Evolutionary conservation across 2,797 vertebrate species (phyloP).

Genomic region (Enteromius trimaculatus): DNA sequence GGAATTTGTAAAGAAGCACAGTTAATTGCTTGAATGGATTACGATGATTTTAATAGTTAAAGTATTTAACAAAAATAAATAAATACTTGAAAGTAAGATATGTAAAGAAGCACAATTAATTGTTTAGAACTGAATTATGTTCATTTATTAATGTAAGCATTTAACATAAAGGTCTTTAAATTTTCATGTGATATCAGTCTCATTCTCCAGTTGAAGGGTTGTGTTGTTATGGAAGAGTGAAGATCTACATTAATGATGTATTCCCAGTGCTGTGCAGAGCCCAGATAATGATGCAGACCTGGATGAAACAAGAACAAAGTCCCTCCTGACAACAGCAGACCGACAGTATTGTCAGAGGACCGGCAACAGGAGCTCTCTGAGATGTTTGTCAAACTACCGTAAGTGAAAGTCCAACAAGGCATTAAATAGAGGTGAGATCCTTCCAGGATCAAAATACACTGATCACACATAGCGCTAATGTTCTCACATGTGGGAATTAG

Average conservation of each 20-base stretch:
- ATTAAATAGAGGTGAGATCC: neutral
- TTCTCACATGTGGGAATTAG: constrained; percentile 9
- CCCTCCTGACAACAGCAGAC: constrained; percentile 44
- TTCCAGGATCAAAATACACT: constrained; percentile 5
- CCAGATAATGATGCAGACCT: constrained; percentile 50
- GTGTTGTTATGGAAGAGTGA: constrained; percentile 70
- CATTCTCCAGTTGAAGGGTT: constrained; percentile 23
- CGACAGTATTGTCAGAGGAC: constrained; percentile 41
- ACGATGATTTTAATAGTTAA: neutral
- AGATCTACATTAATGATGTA: constrained; percentile 66
- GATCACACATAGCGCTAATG: neutral
- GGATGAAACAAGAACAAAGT: constrained; percentile 52
- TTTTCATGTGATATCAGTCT: constrained; percentile 1
- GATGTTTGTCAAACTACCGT: constrained; percentile 17
- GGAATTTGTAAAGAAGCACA: neutral
- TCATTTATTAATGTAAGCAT: neutral
- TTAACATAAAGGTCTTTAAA: neutral
- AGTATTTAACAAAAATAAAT: neutral
- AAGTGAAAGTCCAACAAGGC: constrained; percentile 6
- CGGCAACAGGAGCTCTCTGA: constrained; percentile 4
- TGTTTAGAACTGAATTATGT: neutral
- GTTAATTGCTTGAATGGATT: neutral
- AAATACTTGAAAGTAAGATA: neutral
- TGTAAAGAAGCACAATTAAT: neutral
- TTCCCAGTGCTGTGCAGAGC: constrained; percentile 61